phyloP scores from a whole-genome alignment of 2,888 invertebrate species.

The Aethes cnicana region DNA sequence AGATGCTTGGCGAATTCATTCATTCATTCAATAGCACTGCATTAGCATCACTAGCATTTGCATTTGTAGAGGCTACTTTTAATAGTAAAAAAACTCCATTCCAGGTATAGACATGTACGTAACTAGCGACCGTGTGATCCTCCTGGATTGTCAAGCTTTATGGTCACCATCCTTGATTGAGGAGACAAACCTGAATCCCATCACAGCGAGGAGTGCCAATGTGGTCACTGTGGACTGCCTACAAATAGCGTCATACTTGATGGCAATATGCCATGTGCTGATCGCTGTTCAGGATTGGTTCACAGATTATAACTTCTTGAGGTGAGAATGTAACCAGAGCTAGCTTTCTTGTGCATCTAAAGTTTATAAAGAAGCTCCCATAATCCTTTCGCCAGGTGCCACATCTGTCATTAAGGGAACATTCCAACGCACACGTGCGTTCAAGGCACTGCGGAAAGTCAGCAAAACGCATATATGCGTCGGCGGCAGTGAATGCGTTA shows the following conservation, averaged over 20 bases:
- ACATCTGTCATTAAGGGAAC: too few relatives aligned
- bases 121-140: constrained; percentile 88
- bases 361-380: too few relatives aligned
- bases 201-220: constrained; percentile 77
- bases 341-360: background rate
- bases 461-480: too few relatives aligned
- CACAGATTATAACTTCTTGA: constrained; percentile 90
- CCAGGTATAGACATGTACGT: constrained; percentile 88
- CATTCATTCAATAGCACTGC: too few relatives aligned
- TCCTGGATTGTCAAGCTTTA: constrained; percentile 94
- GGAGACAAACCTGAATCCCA: constrained; percentile 73
- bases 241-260: constrained; percentile 90
- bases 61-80: too few relatives aligned
- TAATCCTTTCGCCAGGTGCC: too few relatives aligned
- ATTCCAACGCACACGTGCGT: too few relatives aligned
- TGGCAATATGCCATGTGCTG: constrained; percentile 95
- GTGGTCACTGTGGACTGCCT: constrained; percentile 87
- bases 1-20: too few relatives aligned
- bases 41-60: too few relatives aligned
- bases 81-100: too few relatives aligned
- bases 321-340: constrained; percentile 62
- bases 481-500: too few relatives aligned
- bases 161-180: constrained; percentile 89
- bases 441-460: too few relatives aligned
- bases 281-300: constrained; percentile 95